phyloP scores from a whole-genome alignment of 2,113 vertebrate species.

The Nansenia antarctica region DNA sequence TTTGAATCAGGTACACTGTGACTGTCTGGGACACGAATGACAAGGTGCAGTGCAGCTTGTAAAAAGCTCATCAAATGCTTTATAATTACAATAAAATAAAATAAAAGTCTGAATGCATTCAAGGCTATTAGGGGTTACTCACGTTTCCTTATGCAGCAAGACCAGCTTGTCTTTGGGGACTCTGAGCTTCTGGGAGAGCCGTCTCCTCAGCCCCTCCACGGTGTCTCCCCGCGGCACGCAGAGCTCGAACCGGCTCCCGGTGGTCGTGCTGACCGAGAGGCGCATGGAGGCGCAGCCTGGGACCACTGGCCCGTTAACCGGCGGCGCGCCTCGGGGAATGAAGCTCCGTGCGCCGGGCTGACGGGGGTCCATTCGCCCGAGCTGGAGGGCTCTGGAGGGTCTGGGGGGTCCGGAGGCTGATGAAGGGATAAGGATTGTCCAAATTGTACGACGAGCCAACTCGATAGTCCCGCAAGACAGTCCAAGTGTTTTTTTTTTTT shows the following conservation, averaged over 20 bases:
- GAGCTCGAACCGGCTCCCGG: slow-evolving; percentile 84
- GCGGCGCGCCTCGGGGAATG: slow-evolving; percentile 69
- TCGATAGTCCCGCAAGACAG: too few relatives aligned
- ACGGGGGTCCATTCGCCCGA: slow-evolving; percentile 79
- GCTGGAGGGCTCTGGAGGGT: slow-evolving; percentile 10
- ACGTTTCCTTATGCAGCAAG: slow-evolving; percentile 86
- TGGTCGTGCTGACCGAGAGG: slow-evolving; percentile 82
- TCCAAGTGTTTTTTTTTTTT: too few relatives aligned
- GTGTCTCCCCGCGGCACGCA: slow-evolving; percentile 82
- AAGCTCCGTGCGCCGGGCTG: slow-evolving; percentile 73
- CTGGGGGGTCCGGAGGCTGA: background rate
- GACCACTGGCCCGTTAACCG: too few relatives aligned
- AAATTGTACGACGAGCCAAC: too few relatives aligned
- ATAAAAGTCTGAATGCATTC: too few relatives aligned
- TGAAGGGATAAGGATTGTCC: background rate
- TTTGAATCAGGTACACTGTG: too few relatives aligned
- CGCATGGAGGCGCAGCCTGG: slow-evolving; percentile 78
- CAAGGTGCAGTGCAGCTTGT: too few relatives aligned
- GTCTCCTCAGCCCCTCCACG: slow-evolving; percentile 83
- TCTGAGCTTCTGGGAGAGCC: slow-evolving; percentile 81
- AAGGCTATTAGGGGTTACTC: slow-evolving; percentile 55
- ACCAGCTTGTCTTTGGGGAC: slow-evolving; percentile 84
- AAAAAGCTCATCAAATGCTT: too few relatives aligned
- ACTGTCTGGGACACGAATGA: too few relatives aligned
- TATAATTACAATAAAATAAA: too few relatives aligned